Base-by-base conservation (phyloP, 2,888 invertebrate species). In the Spodoptera littoralis region DNA sequence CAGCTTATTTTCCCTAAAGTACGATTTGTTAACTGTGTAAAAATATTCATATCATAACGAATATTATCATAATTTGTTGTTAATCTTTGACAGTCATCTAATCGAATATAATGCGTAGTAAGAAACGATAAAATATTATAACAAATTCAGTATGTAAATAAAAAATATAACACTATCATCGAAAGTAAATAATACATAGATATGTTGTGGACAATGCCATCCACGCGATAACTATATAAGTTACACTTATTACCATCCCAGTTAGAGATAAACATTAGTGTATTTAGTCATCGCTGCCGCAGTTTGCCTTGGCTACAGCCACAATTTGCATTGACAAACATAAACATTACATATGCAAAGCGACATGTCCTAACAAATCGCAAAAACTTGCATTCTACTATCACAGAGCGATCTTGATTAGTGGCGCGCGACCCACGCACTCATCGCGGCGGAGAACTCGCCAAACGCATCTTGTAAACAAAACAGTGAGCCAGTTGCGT, bases 381-480 rank as follows among this genome's bases (percentile, higher is more conserved):
- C 63, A 71, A 79, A 79, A 79, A 63, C 67, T 48, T 75, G 75
- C 75, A 73, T 47, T 63, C 36, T 42, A 48, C 59, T 70, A 77
- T 77, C 70, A 45, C 24, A 54, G 22, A 24, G 54, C 30, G 69
- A 76, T 79, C 76, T 76, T 77, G 70, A 79, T 79, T 69, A 76
- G 64, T 53, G 54, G 53, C 63, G 45, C 56, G 52, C 65, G 65
- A 59, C 70, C 65, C 72, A 70, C 66, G 68, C 59, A 67, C 44
- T 49, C 43, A n/a, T 18, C 27, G 61, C 70, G 60, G 69, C 76
- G 65, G 65, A 45, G 52, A 58, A 57, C 60, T 60, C 61, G 43
- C 47, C 48, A 51, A 73, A 77, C 84, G 80, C 81, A 81, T 81
- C 80, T 77, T 85, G 88, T 90, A 89, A 91, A 92, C 92, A 92